A percentile compares a stretch with the other conserved stretches of the same genome.
These are phyloP conservation scores for Pseudomyrmex gracilis DNA, from an alignment of 1,140 invertebrate genomes.

Conservation along the genomic window DNA sequence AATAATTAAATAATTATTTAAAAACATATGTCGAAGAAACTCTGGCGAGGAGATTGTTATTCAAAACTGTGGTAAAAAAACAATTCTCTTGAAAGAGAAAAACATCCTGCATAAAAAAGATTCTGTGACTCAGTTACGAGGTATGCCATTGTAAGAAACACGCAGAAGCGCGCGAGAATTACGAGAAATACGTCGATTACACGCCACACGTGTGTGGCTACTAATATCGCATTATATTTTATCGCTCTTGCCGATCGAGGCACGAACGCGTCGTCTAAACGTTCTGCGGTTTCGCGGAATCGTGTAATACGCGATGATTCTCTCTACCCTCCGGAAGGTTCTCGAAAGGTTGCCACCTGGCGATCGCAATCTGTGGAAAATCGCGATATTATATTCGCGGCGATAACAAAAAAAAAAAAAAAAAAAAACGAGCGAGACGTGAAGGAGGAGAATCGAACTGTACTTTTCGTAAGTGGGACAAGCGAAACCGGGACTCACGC, in stretches of 20 bases:
- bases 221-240: constrained; percentile 15
- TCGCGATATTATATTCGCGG: background rate
- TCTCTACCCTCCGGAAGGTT: background rate
- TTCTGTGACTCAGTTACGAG: background rate
- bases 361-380: background rate
- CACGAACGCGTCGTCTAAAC: background rate
- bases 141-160: background rate
- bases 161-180: background rate
- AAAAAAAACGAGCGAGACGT: background rate
- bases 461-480: constrained; percentile 32
- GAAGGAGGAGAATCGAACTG: background rate
- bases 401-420: background rate
- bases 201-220: background rate
- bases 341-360: constrained; percentile 1
- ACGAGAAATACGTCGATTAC: constrained; percentile 28
- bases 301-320: background rate
- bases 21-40: no score
- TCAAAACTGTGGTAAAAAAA: no score
- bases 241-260: constrained; percentile 30
- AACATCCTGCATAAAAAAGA: background rate
- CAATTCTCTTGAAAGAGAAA: background rate
- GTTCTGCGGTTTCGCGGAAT: constrained; percentile 16
- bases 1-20: no score
- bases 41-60: no score
- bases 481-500: constrained; percentile 42